Evolutionary conservation across 2,888 invertebrate species (phyloP).

Genomic region (Harmothoe impar): DNA sequence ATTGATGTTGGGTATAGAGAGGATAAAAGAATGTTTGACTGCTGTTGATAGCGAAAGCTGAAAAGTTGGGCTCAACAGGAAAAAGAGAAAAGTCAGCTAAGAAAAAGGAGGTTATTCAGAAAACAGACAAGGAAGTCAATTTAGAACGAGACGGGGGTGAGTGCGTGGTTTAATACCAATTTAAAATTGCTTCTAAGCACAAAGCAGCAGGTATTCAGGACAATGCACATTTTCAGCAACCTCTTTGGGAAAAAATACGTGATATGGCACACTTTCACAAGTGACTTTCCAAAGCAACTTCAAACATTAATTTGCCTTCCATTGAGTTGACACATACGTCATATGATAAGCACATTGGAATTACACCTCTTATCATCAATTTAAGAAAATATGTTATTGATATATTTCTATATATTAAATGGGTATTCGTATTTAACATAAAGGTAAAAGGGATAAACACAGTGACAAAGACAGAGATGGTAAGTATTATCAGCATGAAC

Average conservation of each 20-base stretch:
- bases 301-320: too few relatives aligned
- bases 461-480: conserved; percentile 31
- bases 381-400: too few relatives aligned
- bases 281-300: too few relatives aligned
- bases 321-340: too few relatives aligned
- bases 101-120: conserved; percentile 8
- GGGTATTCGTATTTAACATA: background rate
- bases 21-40: too few relatives aligned
- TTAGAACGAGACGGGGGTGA: conserved; percentile 38
- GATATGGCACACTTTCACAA: too few relatives aligned
- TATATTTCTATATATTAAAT: too few relatives aligned
- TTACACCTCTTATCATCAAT: background rate
- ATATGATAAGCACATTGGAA: background rate
- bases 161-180: conserved; percentile 10
- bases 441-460: conserved; percentile 27
- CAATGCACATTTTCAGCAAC: too few relatives aligned
- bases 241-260: too few relatives aligned
- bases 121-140: background rate
- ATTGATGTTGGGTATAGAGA: too few relatives aligned
- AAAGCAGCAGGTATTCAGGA: too few relatives aligned
- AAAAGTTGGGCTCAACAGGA: background rate
- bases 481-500: background rate
- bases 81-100: conserved; percentile 29
- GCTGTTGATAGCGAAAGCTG: background rate
- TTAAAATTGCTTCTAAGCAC: background rate